A percentile compares a stretch with the other conserved stretches of the same genome.
Evolutionary conservation across 2,888 invertebrate genomes (phyloP).

Genomic region (Campoplex capitator): DNA sequence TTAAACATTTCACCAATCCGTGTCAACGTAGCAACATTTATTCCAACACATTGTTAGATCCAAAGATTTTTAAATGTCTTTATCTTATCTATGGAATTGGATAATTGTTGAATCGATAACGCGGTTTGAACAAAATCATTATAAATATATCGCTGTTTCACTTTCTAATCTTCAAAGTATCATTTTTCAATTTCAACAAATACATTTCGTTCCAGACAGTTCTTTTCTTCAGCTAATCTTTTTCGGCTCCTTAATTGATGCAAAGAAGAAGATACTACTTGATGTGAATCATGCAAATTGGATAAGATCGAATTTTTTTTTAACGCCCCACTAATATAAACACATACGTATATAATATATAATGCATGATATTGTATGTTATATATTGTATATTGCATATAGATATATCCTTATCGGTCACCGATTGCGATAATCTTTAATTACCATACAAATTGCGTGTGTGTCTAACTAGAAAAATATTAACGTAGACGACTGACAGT

Average conservation of each 20-base stretch:
- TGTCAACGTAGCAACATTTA: background rate
- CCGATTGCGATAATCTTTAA: conserved; percentile 51
- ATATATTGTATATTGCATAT: conserved; percentile 30
- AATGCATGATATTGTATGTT: conserved; percentile 24
- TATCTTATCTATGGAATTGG: too few species aligned
- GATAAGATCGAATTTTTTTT: background rate
- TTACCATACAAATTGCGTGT: conserved; percentile 61
- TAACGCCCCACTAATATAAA: background rate
- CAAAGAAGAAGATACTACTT: background rate
- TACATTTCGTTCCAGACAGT: background rate
- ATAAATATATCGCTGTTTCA: too few species aligned
- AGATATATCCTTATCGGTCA: conserved; percentile 35
- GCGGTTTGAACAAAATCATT: too few species aligned
- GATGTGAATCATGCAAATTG: background rate
- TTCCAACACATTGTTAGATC: background rate
- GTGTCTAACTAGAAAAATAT: conserved; percentile 73
- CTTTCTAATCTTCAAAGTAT: too few species aligned
- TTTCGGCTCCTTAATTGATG: background rate
- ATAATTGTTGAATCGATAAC: too few species aligned
- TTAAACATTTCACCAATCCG: background rate
- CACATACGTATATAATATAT: conserved; percentile 21
- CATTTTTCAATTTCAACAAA: background rate
- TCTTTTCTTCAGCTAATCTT: background rate
- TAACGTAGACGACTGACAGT: conserved; percentile 76
- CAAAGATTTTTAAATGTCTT: background rate